Conservation (phyloP, 2,888 invertebrate species). For the Abrostola triplasia region DNA sequence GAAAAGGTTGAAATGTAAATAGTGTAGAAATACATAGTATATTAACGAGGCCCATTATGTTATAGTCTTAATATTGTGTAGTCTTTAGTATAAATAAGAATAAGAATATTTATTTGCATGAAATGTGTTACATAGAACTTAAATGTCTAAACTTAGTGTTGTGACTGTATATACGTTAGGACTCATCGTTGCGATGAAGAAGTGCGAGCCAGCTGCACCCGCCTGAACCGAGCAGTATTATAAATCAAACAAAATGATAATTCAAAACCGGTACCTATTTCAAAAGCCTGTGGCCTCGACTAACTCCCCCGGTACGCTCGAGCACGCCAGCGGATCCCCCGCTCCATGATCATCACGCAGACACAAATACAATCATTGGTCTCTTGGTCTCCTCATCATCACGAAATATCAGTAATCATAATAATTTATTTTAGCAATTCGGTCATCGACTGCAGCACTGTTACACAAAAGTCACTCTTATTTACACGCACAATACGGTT, state of each 20-base stretch:
- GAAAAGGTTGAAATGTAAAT: no score
- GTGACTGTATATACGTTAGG: conserved; percentile 39
- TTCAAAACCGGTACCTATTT: conserved; percentile 87
- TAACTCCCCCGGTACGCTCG: conserved; percentile 78
- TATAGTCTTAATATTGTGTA: no score
- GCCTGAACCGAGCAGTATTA: conserved; percentile 70
- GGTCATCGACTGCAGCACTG: conserved; percentile 61
- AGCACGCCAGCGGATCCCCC: conserved; percentile 76
- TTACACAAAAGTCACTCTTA: conserved; percentile 70
- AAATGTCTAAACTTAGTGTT: conserved; percentile 14
- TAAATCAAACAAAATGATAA: conserved; percentile 87
- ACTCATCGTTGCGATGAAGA: conserved; percentile 40
- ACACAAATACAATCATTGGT: conserved; percentile 59
- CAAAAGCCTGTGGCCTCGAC: conserved; percentile 83
- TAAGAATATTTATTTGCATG: no score
- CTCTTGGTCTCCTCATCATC: conserved; percentile 68
- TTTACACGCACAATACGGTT: conserved; percentile 68
- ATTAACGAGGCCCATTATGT: no score
- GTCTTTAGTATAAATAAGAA: no score
- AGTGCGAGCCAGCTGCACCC: conserved; percentile 72
- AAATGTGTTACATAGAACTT: no score
- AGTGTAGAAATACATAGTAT: no score
- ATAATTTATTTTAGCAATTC: conserved; percentile 69
- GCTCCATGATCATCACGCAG: conserved; percentile 76
- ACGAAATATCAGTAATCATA: conserved; percentile 70